phyloP scores from a whole-genome alignment of 2,888 invertebrate genomes.

The Gortyna flavago region DNA sequence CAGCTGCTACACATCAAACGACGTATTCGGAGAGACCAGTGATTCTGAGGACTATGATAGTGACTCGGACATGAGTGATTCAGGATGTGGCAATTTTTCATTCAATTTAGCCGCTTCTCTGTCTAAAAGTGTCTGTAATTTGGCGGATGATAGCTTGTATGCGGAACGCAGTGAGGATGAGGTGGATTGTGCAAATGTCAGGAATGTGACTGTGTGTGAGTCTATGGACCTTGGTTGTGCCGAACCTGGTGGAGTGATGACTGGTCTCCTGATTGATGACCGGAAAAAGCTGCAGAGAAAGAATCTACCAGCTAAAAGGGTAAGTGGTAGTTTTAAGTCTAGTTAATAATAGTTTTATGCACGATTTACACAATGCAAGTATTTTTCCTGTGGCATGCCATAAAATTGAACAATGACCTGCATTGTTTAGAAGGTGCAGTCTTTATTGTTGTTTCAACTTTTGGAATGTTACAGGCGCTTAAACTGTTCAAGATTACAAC shows the following conservation, averaged over 20 bases:
- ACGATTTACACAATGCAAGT: neutral
- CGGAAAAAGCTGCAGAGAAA: conserved; percentile 74
- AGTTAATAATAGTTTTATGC: neutral
- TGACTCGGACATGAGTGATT: conserved; percentile 74
- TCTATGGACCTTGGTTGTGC: neutral
- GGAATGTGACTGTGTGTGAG: conserved; percentile 34
- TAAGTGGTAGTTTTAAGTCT: conserved; percentile 67
- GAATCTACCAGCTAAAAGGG: conserved; percentile 78
- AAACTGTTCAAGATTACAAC: neutral
- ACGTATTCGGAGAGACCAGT: conserved; percentile 77
- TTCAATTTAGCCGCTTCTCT: conserved; percentile 73
- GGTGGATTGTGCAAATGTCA: conserved; percentile 78
- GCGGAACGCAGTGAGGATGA: conserved; percentile 77
- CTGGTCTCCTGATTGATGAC: conserved; percentile 77
- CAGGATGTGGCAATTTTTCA: conserved; percentile 72
- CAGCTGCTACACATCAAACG: conserved; percentile 83
- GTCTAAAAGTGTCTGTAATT: conserved; percentile 81
- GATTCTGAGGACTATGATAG: conserved; percentile 70
- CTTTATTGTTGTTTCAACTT: neutral
- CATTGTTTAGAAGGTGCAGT: neutral
- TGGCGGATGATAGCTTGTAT: conserved; percentile 83
- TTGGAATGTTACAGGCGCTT: no score
- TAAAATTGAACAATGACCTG: neutral
- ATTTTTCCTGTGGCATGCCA: neutral
- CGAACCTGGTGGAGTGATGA: conserved; percentile 47